These are phyloP conservation scores for Drosophila bunnanda DNA, from an alignment of 2,888 invertebrate species.

Conservation along the genomic window DNA sequence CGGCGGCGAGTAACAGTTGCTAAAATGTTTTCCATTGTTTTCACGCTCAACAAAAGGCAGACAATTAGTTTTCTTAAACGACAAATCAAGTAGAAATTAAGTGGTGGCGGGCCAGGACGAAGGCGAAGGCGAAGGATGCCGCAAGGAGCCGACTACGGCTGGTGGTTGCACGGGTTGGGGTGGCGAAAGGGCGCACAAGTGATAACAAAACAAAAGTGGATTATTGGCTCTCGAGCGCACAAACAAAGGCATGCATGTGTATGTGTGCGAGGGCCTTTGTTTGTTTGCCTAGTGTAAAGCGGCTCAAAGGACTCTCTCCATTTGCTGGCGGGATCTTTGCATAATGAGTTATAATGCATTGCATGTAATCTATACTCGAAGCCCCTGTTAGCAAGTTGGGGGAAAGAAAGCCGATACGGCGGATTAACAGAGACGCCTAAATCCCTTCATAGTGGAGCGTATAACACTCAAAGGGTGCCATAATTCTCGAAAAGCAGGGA, in stretches of 20 bases:
- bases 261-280: slow-evolving; percentile 33
- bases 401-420: neutral
- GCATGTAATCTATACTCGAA: slow-evolving; percentile 20
- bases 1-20: slow-evolving; percentile 76
- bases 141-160: slow-evolving; percentile 45
- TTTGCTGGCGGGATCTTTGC: slow-evolving; percentile 11
- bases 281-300: slow-evolving; percentile 31
- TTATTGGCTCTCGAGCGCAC: slow-evolving; percentile 78
- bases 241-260: slow-evolving; percentile 64
- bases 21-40: slow-evolving; percentile 79
- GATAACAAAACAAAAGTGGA: slow-evolving; percentile 80
- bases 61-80: slow-evolving; percentile 83
- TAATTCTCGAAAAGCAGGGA: slow-evolving; percentile 38
- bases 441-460: neutral
- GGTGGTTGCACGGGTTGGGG: slow-evolving; percentile 16
- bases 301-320: slow-evolving; percentile 52
- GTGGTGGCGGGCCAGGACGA: slow-evolving; percentile 59
- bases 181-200: slow-evolving; percentile 56
- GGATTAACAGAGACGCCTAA: slow-evolving; percentile 15
- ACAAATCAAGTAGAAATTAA: slow-evolving; percentile 81
- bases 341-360: slow-evolving; percentile 28
- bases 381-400: slow-evolving; percentile 18
- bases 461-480: slow-evolving; percentile 33
- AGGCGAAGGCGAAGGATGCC: slow-evolving; percentile 31
- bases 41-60: slow-evolving; percentile 81